Evolutionary conservation across 2,113 vertebrate species (phyloP).

Genomic region (Cryptomyrus ogoouensis): DNA sequence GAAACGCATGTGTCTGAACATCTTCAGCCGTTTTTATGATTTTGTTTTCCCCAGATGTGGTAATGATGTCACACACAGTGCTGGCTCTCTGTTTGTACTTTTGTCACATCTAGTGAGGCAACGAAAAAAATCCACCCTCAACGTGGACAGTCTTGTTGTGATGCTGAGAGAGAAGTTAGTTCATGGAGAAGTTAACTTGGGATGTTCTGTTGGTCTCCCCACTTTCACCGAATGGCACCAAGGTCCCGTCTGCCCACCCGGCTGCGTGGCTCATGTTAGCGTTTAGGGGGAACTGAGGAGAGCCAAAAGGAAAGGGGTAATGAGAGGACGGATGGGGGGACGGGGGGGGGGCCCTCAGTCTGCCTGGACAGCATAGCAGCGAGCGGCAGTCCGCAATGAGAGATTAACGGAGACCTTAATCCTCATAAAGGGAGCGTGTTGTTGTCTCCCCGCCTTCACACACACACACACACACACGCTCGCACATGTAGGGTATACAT

Average conservation of each 20-base stretch:
- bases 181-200: background rate
- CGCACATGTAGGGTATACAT: background rate
- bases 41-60: background rate
- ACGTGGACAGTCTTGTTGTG: background rate
- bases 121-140: background rate
- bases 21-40: background rate
- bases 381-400: constrained; percentile 97
- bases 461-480: constrained; percentile 26
- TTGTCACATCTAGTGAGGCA: background rate
- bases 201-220: background rate
- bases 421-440: constrained; percentile 88
- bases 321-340: constrained; percentile 13
- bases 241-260: background rate
- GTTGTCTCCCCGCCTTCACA: constrained; percentile 57
- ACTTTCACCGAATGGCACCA: background rate
- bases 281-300: constrained; percentile 42
- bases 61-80: background rate
- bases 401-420: constrained; percentile 97
- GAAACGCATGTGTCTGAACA: background rate
- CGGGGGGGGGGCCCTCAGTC: constrained; percentile 63
- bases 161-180: background rate
- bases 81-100: background rate
- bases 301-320: background rate
- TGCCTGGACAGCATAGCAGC: constrained; percentile 81
- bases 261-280: background rate